Evolutionary conservation across 2,888 invertebrate genomes (phyloP), one percentile per base, ranked within the genome.

Genomic region (Marronus borbonicus): DNA sequence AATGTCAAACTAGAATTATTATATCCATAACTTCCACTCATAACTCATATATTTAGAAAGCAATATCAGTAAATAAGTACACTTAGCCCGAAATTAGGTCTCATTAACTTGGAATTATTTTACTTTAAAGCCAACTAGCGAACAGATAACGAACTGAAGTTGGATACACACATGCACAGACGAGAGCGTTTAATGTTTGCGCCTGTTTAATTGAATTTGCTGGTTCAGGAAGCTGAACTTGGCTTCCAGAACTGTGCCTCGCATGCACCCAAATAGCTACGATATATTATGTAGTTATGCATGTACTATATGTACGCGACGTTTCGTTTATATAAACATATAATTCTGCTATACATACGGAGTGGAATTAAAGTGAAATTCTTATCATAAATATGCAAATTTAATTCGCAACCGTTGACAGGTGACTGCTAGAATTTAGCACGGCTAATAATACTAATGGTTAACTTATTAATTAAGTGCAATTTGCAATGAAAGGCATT

Each of bases 131-230:
- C 28, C 68, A 68, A 50, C 68, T 62, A 62, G 62, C 68, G 50
- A 68, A 50, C 50, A 68, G 68, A 68, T 68, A 68, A 68, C 68
- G 68, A 24, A 68, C 50, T 24, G 44, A 68, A 68, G 68, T 68
- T 68, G 50, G 28, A 14, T 62, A 62, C 28, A 28, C 62, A 62
- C 62, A 62, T 62, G 62, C 62, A 62, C 62, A 31, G 62, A 14
- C 62, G 62, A 62, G 44, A 60, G 60, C 44, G 72, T 74, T 74
- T 60, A 74, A 60, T 74, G 72, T 49, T 74, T 74, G 72, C 72
- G 31, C 72, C 17, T 60, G 72, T 36, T 74, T 74, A 74, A 74
- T 74, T 74, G 72, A 74, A 74, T 74, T 74, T 74, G 72, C 44
- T 49, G 72, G 60, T 74, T 36, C 44, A 44, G 72, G 44, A 74